These are phyloP conservation scores for Heterodera filipjevi DNA, from an alignment of 2,888 invertebrate species.

Conservation along the genomic window DNA sequence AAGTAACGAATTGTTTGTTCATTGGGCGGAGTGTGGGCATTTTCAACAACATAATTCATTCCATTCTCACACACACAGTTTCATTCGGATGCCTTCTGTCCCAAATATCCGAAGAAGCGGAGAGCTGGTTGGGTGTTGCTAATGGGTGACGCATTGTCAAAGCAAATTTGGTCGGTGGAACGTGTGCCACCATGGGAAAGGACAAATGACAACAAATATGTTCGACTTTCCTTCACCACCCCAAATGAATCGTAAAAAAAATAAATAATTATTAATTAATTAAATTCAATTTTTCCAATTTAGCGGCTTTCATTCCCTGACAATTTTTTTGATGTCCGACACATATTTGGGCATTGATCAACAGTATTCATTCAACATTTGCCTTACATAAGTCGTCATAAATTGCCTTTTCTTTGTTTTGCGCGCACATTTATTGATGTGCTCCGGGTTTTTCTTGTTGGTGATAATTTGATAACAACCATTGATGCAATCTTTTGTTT, in stretches of 20 bases:
- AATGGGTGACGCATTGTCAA: conserved; percentile 76
- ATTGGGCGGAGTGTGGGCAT: too few species aligned
- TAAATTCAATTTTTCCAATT: conserved; percentile 28
- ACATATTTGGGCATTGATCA: conserved; percentile 62
- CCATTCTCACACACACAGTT: conserved; percentile 2
- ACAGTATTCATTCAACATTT: conserved; percentile 47
- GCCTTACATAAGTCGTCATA: not conserved
- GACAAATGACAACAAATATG: conserved; percentile 26
- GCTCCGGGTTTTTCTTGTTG: too few species aligned
- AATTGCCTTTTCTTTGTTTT: too few species aligned
- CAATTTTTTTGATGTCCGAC: conserved; percentile 53
- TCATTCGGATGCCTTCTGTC: conserved; percentile 73
- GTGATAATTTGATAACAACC: too few species aligned
- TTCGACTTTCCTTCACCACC: conserved; percentile 37
- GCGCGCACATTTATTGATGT: too few species aligned
- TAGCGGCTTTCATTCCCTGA: conserved; percentile 49
- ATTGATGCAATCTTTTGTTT: too few species aligned
- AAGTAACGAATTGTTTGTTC: too few species aligned
- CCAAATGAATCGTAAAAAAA: conserved; percentile 40
- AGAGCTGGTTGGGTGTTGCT: conserved; percentile 93
- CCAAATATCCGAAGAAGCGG: conserved; percentile 87
- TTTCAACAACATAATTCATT: too few species aligned
- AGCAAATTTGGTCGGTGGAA: conserved; percentile 74
- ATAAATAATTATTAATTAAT: conserved; percentile 4
- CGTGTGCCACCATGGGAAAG: conserved; percentile 34